Evolutionary conservation across 2,113 vertebrate species (phyloP).

Genomic region (Hyla sarda): DNA sequence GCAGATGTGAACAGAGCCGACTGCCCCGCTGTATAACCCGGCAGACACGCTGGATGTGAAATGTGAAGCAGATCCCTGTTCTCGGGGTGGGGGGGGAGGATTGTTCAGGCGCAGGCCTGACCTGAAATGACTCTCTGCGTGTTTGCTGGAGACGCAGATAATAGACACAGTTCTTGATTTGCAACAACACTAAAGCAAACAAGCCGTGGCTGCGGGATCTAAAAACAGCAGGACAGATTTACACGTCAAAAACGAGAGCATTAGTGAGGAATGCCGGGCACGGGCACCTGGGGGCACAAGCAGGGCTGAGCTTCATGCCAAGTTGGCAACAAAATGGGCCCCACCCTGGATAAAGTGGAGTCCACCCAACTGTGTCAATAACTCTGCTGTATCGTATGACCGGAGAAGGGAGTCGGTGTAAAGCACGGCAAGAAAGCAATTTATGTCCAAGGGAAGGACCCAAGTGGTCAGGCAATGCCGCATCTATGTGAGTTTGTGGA

Average conservation of each 20-base stretch:
- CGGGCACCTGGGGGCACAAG: not conserved
- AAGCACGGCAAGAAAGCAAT: too few species aligned
- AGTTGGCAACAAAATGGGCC: slow-evolving; percentile 36
- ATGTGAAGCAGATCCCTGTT: not conserved
- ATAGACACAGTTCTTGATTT: slow-evolving; percentile 15
- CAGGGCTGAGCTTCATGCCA: not conserved
- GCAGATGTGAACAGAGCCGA: not conserved
- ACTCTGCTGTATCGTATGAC: slow-evolving; percentile 54
- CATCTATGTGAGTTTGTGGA: too few species aligned
- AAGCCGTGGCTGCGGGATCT: slow-evolving; percentile 3
- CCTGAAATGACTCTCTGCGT: slow-evolving; percentile 28
- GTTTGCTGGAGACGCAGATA: slow-evolving; percentile 20
- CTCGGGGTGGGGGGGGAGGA: too few species aligned
- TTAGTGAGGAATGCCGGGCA: slow-evolving; percentile 21
- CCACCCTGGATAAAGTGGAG: slow-evolving; percentile 66
- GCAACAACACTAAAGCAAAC: slow-evolving; percentile 59
- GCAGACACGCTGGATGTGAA: not conserved
- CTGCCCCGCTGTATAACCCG: not conserved
- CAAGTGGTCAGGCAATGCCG: too few species aligned
- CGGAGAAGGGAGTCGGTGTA: not conserved
- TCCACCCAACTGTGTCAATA: slow-evolving; percentile 64
- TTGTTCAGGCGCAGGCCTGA: slow-evolving; percentile 7
- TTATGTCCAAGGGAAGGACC: too few species aligned
- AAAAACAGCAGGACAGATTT: slow-evolving; percentile 14
- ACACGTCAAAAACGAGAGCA: not conserved